Evolutionary conservation across 2,113 vertebrate species (phyloP).

Genomic region (Vireo altiloquus): DNA sequence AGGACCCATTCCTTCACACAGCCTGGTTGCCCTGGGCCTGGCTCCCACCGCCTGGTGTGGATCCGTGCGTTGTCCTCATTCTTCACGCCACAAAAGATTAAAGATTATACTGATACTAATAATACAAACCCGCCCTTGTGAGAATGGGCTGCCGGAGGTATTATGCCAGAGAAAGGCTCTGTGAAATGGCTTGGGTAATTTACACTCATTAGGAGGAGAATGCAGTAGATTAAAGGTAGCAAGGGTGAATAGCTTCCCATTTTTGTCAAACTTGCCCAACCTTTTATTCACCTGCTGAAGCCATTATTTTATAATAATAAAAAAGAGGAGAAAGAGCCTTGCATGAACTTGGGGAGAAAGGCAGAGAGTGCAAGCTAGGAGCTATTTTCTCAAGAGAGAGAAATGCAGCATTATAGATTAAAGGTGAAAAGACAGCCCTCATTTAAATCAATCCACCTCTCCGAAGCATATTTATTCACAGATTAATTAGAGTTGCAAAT

Average conservation of each 20-base stretch:
- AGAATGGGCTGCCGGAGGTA: constrained; percentile 66
- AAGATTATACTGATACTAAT: constrained; percentile 76
- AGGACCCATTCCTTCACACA: constrained; percentile 47
- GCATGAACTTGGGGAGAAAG: constrained; percentile 63
- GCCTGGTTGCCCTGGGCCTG: neutral
- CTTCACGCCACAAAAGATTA: constrained; percentile 77
- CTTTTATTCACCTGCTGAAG: constrained; percentile 81
- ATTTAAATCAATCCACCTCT: constrained; percentile 83
- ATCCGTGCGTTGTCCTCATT: constrained; percentile 67
- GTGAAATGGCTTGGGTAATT: constrained; percentile 81
- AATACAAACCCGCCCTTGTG: constrained; percentile 68
- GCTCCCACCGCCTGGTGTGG: constrained; percentile 23
- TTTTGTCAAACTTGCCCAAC: constrained; percentile 81
- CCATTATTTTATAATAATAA: constrained; percentile 81
- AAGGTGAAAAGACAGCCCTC: constrained; percentile 80
- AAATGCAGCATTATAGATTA: constrained; percentile 78
- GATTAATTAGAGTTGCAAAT: constrained; percentile 85
- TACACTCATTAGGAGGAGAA: constrained; percentile 79
- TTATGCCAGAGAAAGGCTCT: constrained; percentile 74
- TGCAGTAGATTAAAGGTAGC: constrained; percentile 85
- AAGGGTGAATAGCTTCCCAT: constrained; percentile 81
- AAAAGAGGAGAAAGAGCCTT: constrained; percentile 70
- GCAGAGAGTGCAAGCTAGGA: constrained; percentile 70
- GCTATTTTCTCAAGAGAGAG: constrained; percentile 80
- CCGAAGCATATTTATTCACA: constrained; percentile 80